Evolutionary conservation across 2,888 invertebrate genomes (phyloP).

Genomic region (Baccha elongata): DNA sequence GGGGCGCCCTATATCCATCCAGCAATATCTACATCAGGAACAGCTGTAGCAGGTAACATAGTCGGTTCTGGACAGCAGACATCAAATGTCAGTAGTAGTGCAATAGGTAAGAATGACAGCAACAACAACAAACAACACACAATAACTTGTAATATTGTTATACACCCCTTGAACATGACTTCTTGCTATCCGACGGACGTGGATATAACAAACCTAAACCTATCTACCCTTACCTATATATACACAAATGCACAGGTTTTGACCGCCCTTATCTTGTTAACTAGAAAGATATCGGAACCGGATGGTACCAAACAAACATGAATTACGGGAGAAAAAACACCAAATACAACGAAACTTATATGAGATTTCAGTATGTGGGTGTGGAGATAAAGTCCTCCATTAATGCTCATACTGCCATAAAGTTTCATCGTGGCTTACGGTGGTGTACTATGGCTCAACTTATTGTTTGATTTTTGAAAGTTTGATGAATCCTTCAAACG

Average conservation of each 20-base stretch:
- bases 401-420: neutral
- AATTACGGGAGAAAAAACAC: constrained; percentile 7
- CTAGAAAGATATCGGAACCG: constrained; percentile 47
- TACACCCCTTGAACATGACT: constrained; percentile 42
- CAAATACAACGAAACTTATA: constrained; percentile 33
- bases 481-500: constrained; percentile 73
- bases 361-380: constrained; percentile 9
- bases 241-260: constrained; percentile 9
- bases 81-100: constrained; percentile 73
- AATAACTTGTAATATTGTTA: constrained; percentile 58
- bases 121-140: constrained; percentile 76
- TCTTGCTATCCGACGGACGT: constrained; percentile 36
- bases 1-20: constrained; percentile 70
- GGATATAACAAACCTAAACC: constrained; percentile 25
- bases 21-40: constrained; percentile 78
- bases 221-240: constrained; percentile 1
- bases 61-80: constrained; percentile 74
- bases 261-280: constrained; percentile 64
- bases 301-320: constrained; percentile 38
- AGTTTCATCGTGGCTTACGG: constrained; percentile 9
- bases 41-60: constrained; percentile 57
- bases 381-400: neutral
- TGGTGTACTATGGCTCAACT: constrained; percentile 11
- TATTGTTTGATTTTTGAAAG: constrained; percentile 70
- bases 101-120: constrained; percentile 75